Conservation (phyloP, 2,888 invertebrate genomes). For the Leptinotarsa juncta region DNA sequence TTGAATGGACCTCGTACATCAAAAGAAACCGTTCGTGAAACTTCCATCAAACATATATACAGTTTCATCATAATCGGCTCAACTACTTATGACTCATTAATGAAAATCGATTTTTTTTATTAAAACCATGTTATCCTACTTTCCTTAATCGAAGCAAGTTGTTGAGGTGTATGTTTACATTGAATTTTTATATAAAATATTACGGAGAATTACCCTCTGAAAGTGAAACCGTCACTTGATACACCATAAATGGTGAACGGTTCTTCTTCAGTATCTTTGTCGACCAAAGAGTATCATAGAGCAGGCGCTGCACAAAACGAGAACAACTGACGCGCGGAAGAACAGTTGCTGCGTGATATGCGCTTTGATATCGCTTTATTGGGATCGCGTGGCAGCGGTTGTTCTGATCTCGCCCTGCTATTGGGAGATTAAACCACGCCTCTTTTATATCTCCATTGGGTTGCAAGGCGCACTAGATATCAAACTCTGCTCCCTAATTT, state of each 20-base stretch:
- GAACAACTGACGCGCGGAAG: neutral
- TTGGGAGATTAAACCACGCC: constrained; percentile 55
- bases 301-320: constrained; percentile 19
- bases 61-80: too few relatives aligned
- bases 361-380: constrained; percentile 62
- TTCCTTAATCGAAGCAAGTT: too few relatives aligned
- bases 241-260: too few relatives aligned
- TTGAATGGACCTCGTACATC: too few relatives aligned
- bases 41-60: too few relatives aligned
- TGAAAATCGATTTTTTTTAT: too few relatives aligned
- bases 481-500: neutral
- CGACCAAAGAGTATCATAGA: constrained; percentile 1
- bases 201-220: neutral
- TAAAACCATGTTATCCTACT: too few relatives aligned
- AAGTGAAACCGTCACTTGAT: too few relatives aligned
- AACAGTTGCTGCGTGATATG: constrained; percentile 29
- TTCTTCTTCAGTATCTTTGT: neutral
- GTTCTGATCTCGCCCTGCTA: constrained; percentile 53
- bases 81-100: too few relatives aligned
- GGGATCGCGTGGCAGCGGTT: constrained; percentile 51
- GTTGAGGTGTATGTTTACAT: too few relatives aligned
- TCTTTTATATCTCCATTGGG: constrained; percentile 37
- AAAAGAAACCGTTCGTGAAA: too few relatives aligned
- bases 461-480: constrained; percentile 22
- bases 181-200: neutral